Conservation (phyloP, 2,797 vertebrate genomes). For the Denticeps clupeoides region DNA sequence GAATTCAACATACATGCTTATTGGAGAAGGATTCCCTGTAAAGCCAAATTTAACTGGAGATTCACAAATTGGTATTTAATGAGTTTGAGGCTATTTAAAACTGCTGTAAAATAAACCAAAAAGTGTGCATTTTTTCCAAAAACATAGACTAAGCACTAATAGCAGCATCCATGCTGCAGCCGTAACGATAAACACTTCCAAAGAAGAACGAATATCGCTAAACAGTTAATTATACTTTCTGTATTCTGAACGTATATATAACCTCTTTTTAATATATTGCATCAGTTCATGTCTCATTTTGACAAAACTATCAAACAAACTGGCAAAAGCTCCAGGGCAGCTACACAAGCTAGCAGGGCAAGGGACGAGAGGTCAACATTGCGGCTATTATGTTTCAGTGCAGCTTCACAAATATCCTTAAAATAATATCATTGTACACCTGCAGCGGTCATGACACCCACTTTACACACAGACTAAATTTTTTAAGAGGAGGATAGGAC, state of each 20-base stretch:
- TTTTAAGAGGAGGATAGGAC: too few species aligned
- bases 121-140: constrained; percentile 1
- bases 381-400: constrained; percentile 21
- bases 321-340: constrained; percentile 15
- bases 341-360: constrained; percentile 10
- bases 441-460: constrained; percentile 11
- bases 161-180: background rate
- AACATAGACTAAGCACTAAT: constrained; percentile 9
- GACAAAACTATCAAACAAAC: constrained; percentile 22
- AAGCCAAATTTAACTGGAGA: constrained; percentile 1
- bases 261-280: constrained; percentile 20
- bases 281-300: constrained; percentile 10
- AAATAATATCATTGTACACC: constrained; percentile 9
- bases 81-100: constrained; percentile 1
- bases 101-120: background rate
- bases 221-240: constrained; percentile 17
- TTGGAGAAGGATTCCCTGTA: background rate
- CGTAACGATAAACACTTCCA: constrained; percentile 5
- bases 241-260: constrained; percentile 13
- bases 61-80: background rate
- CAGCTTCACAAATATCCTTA: constrained; percentile 15
- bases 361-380: constrained; percentile 9
- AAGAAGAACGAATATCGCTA: constrained; percentile 15
- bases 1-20: background rate
- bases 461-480: constrained; percentile 1